phyloP scores from a whole-genome alignment of 2,113 vertebrate genomes.

The Fukomys damarensis region DNA sequence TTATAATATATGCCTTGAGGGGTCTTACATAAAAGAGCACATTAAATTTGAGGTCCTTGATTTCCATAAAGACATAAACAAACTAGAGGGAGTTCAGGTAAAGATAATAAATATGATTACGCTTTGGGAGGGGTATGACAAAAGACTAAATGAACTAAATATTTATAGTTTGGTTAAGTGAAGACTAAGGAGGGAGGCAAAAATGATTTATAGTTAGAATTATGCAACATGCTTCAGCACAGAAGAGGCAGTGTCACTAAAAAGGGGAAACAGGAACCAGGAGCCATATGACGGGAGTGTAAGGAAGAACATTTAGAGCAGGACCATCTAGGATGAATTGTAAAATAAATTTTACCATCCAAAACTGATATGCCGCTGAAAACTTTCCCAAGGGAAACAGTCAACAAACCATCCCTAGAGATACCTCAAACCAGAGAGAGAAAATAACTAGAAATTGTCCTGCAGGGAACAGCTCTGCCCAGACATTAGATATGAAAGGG shows the following conservation, averaged over 20 bases:
- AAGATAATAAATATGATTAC: conserved; percentile 60
- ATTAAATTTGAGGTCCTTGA: neutral
- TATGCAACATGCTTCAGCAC: neutral
- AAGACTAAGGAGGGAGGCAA: neutral
- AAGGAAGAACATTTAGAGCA: conserved; percentile 50
- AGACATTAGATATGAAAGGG: conserved; percentile 74
- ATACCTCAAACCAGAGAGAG: conserved; percentile 50
- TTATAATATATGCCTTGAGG: neutral
- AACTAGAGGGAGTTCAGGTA: conserved; percentile 38
- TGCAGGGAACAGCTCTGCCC: conserved; percentile 70
- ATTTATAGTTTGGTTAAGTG: conserved; percentile 51
- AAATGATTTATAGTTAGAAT: conserved; percentile 23
- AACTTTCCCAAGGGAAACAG: conserved; percentile 64
- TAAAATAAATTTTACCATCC: conserved; percentile 52
- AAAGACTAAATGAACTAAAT: conserved; percentile 58
- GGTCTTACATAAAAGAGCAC: neutral
- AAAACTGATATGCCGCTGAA: conserved; percentile 37
- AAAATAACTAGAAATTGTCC: conserved; percentile 76
- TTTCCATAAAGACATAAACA: conserved; percentile 52
- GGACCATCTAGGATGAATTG: neutral
- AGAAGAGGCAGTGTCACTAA: neutral
- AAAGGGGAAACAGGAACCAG: neutral
- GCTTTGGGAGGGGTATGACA: neutral
- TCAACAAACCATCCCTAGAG: conserved; percentile 72
- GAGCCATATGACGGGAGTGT: neutral